Percentiles rank a stretch among this genome's conserved stretches.
These are phyloP conservation scores for Catocala fraxini DNA, from an alignment of 2,888 invertebrate species.

Conservation along the genomic window DNA sequence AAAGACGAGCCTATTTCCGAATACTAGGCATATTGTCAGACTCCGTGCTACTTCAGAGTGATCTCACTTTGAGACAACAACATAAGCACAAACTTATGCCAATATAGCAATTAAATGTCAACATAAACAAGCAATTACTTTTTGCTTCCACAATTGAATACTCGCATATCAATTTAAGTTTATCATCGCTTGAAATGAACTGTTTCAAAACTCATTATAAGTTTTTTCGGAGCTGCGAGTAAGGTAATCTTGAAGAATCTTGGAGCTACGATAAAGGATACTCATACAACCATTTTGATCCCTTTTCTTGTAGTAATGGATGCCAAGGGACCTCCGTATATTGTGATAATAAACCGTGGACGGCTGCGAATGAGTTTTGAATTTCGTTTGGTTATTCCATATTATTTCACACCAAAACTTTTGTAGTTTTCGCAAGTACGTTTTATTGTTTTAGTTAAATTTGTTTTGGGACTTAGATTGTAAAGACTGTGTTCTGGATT, in stretches of 20 bases:
- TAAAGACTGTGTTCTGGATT: neutral
- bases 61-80: no score
- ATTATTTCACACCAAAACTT: no score
- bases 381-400: neutral
- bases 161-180: conserved; percentile 33
- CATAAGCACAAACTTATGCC: no score
- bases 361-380: conserved; percentile 14
- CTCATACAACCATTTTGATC: conserved; percentile 11
- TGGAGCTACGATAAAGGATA: conserved; percentile 15
- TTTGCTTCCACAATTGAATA: conserved; percentile 1
- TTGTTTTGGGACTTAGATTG: neutral
- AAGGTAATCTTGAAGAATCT: conserved; percentile 32
- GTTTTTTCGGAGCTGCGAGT: conserved; percentile 20
- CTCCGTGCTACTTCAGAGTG: no score
- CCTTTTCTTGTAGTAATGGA: conserved; percentile 15
- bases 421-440: neutral
- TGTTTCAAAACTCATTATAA: conserved; percentile 45
- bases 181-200: conserved; percentile 19
- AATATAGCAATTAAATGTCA: no score
- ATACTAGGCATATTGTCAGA: no score
- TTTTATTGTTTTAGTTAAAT: conserved; percentile 8
- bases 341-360: conserved; percentile 23
- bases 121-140: no score
- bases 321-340: conserved; percentile 21
- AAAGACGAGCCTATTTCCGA: no score